Percentiles rank a stretch among this genome's conserved stretches.
phyloP scores from a whole-genome alignment of 2,888 invertebrate species.

The Xestia rhomboidea region DNA sequence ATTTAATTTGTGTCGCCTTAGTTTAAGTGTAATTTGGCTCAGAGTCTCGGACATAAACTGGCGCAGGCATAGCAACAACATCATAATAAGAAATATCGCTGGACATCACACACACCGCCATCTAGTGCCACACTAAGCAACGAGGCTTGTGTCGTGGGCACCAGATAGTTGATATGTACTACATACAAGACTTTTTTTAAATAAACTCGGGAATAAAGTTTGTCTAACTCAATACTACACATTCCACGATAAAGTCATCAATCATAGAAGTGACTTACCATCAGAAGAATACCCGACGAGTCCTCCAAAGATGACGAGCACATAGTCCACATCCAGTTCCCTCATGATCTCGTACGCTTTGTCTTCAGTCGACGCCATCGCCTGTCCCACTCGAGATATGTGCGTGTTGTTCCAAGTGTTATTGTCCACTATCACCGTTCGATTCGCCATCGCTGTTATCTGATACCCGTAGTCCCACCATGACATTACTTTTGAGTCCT shows the following conservation, averaged over 20 bases:
- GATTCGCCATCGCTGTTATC: slow-evolving; percentile 99
- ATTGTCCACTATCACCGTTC: slow-evolving; percentile 99
- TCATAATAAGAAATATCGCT: not conserved
- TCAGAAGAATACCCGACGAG: slow-evolving; percentile 99
- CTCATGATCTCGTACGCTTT: slow-evolving; percentile 99
- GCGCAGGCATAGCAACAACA: not conserved
- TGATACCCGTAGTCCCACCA: slow-evolving; percentile 99
- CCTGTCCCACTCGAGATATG: slow-evolving; percentile 99
- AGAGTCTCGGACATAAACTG: not conserved
- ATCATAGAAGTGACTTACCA: slow-evolving; percentile 87
- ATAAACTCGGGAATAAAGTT: not conserved
- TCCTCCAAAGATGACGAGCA: slow-evolving; percentile 99
- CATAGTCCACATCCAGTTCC: slow-evolving; percentile 99
- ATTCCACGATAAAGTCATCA: not conserved
- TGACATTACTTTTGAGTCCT: slow-evolving; percentile 99
- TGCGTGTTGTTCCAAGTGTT: slow-evolving; percentile 99
- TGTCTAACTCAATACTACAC: not conserved
- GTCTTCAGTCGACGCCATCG: slow-evolving; percentile 99
- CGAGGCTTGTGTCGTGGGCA: no score
- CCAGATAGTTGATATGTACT: no score
- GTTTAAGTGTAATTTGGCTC: not conserved
- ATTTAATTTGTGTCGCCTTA: not conserved
- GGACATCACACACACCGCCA: no score
- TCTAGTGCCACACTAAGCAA: no score
- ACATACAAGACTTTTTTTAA: not conserved